Percentiles rank a stretch among this genome's conserved stretches.
These are phyloP conservation scores for Tachystola acroxantha DNA, from an alignment of 2,888 invertebrate genomes.

Conservation along the genomic window DNA sequence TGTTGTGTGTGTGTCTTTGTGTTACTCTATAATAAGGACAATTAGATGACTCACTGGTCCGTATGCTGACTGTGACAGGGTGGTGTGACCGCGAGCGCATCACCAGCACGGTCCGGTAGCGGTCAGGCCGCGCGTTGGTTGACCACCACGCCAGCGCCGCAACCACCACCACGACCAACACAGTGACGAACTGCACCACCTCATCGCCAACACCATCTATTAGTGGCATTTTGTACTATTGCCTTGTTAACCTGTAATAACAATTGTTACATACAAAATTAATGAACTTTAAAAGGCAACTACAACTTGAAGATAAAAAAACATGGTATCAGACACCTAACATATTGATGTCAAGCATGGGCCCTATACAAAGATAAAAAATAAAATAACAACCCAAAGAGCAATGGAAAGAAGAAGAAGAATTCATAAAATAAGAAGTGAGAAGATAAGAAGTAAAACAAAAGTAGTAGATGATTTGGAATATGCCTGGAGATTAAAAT, in stretches of 20 bases:
- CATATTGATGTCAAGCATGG: neutral
- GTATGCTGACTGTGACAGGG: conserved; percentile 58
- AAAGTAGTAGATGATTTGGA: no score
- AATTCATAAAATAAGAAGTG: no score
- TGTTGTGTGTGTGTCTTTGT: no score
- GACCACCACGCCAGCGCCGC: conserved; percentile 89
- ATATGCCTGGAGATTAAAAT: no score
- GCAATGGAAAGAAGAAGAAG: no score
- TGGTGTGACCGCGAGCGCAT: conserved; percentile 65
- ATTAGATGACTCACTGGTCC: conserved; percentile 43
- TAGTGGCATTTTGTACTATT: conserved; percentile 77
- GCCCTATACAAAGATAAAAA: no score
- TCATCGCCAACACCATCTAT: conserved; percentile 92
- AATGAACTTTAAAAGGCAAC: neutral
- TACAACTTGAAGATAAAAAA: neutral
- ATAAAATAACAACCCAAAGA: no score
- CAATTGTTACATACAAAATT: neutral
- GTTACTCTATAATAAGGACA: no score
- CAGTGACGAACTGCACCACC: conserved; percentile 84
- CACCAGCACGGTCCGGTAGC: conserved; percentile 83
- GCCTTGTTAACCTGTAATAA: neutral
- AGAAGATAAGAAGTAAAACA: no score
- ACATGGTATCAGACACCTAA: neutral
- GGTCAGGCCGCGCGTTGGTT: conserved; percentile 82
- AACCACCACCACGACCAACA: conserved; percentile 74